A percentile compares a stretch with the other conserved stretches of the same genome.
phyloP scores from a whole-genome alignment of 2,888 invertebrate species.

The Capitulum mitella region DNA sequence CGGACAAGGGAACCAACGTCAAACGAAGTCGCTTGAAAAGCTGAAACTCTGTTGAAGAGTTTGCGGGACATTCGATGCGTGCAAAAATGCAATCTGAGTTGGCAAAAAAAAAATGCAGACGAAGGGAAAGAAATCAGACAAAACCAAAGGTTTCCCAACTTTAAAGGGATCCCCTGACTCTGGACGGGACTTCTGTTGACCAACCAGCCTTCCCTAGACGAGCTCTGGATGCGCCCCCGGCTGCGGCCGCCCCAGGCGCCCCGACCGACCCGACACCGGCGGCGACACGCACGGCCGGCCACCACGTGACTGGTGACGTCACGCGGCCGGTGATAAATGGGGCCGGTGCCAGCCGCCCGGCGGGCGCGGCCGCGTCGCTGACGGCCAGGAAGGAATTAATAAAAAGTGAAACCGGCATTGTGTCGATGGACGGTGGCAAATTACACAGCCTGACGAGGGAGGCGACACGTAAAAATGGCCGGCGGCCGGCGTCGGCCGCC shows the following conservation, averaged over 20 bases:
- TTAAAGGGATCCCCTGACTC: too few species aligned
- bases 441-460: not conserved
- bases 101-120: too few species aligned
- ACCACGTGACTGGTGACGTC: not conserved
- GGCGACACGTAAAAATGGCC: not conserved
- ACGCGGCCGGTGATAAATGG: not conserved
- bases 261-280: not conserved
- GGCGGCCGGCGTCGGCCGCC: not conserved
- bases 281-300: not conserved
- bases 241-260: not conserved
- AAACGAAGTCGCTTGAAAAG: too few species aligned
- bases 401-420: conserved; percentile 13
- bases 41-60: too few species aligned
- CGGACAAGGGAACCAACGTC: too few species aligned
- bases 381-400: conserved; percentile 23
- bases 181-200: too few species aligned
- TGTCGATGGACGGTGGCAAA: not conserved
- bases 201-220: too few species aligned
- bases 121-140: too few species aligned
- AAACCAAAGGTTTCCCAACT: too few species aligned
- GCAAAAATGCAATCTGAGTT: too few species aligned
- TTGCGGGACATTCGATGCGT: too few species aligned
- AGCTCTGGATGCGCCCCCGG: not conserved
- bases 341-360: conserved; percentile 10
- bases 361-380: not conserved